Percentiles rank a stretch among this genome's conserved stretches.
phyloP scores from a whole-genome alignment of 2,797 vertebrate species.

The Mus caroli region DNA sequence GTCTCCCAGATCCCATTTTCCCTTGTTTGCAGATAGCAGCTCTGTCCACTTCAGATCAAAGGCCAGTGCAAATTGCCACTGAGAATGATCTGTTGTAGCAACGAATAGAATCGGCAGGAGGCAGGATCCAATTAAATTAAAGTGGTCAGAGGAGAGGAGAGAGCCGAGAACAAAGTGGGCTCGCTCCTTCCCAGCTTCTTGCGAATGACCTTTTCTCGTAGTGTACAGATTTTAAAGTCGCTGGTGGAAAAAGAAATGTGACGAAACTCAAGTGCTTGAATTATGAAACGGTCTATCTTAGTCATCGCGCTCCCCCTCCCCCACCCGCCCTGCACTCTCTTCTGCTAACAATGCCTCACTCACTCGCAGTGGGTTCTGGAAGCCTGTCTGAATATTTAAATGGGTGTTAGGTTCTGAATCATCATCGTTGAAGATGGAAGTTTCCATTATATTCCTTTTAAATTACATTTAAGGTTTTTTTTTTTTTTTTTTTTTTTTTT shows the following conservation, averaged over 20 bases:
- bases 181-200: not conserved
- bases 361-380: constrained; percentile 56
- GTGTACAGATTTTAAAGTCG: constrained; percentile 67
- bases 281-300: constrained; percentile 72
- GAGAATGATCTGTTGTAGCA: constrained; percentile 43
- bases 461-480: constrained; percentile 64
- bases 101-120: constrained; percentile 62
- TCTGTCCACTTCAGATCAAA: constrained; percentile 70
- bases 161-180: constrained; percentile 51
- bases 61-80: constrained; percentile 55
- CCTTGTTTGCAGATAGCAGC: constrained; percentile 33
- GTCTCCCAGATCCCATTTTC: constrained; percentile 30
- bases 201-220: constrained; percentile 28
- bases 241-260: constrained; percentile 64
- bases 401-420: constrained; percentile 71
- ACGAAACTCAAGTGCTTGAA: constrained; percentile 73
- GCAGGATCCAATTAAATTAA: constrained; percentile 64
- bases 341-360: constrained; percentile 58
- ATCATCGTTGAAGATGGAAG: constrained; percentile 60
- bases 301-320: constrained; percentile 40
- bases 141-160: constrained; percentile 45
- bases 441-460: constrained; percentile 72
- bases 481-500: not conserved
- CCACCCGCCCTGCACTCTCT: constrained; percentile 12
- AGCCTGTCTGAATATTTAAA: constrained; percentile 75